These are phyloP conservation scores for Vespertilio murinus DNA, from an alignment of 2,797 vertebrate species.

Conservation along the genomic window DNA sequence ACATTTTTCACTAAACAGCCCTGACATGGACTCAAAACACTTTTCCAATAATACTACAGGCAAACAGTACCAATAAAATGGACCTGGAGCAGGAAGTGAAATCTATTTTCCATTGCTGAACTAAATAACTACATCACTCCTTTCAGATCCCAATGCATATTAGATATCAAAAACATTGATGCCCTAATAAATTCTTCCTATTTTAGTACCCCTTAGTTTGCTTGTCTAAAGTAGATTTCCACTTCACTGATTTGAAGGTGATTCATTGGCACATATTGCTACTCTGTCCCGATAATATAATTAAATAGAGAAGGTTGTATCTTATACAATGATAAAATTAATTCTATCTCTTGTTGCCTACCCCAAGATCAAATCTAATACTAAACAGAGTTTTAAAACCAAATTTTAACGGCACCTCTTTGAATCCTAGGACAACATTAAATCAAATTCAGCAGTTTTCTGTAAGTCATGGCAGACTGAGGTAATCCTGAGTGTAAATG, in stretches of 20 bases:
- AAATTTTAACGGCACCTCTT: constrained; percentile 14
- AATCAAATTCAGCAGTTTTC: constrained; percentile 3
- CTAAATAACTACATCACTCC: not conserved
- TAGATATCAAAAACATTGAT: not conserved
- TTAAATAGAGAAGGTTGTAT: constrained; percentile 5
- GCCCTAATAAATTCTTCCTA: not conserved
- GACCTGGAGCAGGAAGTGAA: not conserved
- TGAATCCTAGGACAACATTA: not conserved
- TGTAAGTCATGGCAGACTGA: not conserved
- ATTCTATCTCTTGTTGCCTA: not conserved
- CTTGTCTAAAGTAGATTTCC: not conserved
- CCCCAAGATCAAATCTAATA: constrained; percentile 1
- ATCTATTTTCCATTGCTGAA: not conserved
- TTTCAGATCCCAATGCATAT: not conserved
- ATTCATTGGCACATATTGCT: not conserved
- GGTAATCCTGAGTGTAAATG: not conserved
- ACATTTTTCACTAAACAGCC: constrained; percentile 20
- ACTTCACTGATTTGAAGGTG: not conserved
- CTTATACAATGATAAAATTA: constrained; percentile 12
- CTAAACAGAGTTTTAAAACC: not conserved
- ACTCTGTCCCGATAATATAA: constrained; percentile 1
- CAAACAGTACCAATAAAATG: not conserved
- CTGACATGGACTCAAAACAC: not conserved
- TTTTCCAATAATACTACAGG: not conserved
- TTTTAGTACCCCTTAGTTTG: not conserved